Evolutionary conservation across 2,888 invertebrate species (phyloP).

Genomic region (Watsonalla cultraria): DNA sequence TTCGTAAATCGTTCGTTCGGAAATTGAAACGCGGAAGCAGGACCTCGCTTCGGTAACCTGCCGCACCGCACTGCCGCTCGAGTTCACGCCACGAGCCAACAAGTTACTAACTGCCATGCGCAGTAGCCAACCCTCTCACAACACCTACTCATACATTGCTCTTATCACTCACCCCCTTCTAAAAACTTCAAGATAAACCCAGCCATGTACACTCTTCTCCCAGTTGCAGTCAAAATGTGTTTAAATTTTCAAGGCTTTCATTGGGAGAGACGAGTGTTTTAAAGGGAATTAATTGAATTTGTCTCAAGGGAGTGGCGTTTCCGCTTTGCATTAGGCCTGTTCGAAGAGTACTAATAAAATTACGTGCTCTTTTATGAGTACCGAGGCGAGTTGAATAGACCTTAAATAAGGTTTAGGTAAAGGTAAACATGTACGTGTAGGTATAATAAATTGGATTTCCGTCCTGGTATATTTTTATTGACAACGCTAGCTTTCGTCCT

Average conservation of each 20-base stretch:
- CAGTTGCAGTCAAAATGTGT: constrained; percentile 48
- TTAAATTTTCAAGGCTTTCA: constrained; percentile 71
- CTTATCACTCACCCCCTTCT: constrained; percentile 16
- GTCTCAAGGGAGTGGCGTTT: constrained; percentile 67
- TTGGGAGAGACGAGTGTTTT: constrained; percentile 57
- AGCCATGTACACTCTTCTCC: constrained; percentile 19
- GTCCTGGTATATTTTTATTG: no score
- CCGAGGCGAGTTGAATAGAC: constrained; percentile 20
- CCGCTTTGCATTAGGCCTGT: constrained; percentile 67
- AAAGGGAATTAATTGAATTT: constrained; percentile 74
- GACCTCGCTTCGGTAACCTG: constrained; percentile 45
- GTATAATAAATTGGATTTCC: no score
- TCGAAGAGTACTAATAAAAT: constrained; percentile 64
- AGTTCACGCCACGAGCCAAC: constrained; percentile 58
- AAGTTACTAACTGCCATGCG: constrained; percentile 74
- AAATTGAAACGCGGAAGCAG: constrained; percentile 24
- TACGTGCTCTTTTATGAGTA: constrained; percentile 56
- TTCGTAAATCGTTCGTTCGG: constrained; percentile 37
- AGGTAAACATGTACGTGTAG: constrained; percentile 11
- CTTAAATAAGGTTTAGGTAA: constrained; percentile 14
- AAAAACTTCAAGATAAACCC: constrained; percentile 5
- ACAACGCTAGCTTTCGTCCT: no score
- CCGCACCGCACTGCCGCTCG: constrained; percentile 70
- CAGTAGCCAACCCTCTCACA: constrained; percentile 45
- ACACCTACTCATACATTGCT: constrained; percentile 22